These are phyloP conservation scores for Aplodontia rufa DNA, from an alignment of 2,113 vertebrate genomes.

Conservation along the genomic window DNA sequence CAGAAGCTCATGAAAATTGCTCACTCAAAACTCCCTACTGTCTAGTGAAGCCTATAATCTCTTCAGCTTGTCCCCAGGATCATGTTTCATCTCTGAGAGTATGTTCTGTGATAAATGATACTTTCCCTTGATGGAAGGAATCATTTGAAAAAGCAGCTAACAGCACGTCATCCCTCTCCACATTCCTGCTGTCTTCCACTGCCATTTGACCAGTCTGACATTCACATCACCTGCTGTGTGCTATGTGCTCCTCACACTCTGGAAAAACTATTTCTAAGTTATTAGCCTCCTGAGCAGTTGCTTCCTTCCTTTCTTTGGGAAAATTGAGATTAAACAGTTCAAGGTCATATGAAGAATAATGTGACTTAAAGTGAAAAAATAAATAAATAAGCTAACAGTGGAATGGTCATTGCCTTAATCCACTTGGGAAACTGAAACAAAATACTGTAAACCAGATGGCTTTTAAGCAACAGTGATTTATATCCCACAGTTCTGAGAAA, in stretches of 20 bases:
- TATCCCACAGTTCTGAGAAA: not conserved
- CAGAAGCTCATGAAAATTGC: constrained; percentile 37
- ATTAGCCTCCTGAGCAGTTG: not conserved
- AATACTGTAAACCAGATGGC: not conserved
- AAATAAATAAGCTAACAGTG: not conserved
- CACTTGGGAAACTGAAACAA: not conserved
- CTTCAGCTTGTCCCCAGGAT: not conserved
- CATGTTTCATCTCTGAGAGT: not conserved
- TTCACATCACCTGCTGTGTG: not conserved
- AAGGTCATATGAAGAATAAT: constrained; percentile 16
- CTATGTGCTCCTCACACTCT: not conserved
- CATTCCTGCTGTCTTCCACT: not conserved
- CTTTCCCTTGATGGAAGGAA: not conserved
- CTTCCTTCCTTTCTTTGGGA: not conserved
- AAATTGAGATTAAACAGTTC: not conserved
- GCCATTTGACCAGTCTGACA: not conserved
- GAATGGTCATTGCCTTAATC: not conserved
- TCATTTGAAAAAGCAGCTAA: not conserved
- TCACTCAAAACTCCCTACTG: constrained; percentile 13
- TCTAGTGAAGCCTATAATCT: constrained; percentile 53
- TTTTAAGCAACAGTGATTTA: not conserved
- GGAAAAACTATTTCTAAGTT: not conserved
- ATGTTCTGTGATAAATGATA: constrained; percentile 38
- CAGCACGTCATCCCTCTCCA: not conserved
- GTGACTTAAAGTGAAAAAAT: not conserved